Evolutionary conservation across 1,140 invertebrate genomes (phyloP), one percentile per base, ranked within the genome.

Genomic region (Diuraphis noxia): DNA sequence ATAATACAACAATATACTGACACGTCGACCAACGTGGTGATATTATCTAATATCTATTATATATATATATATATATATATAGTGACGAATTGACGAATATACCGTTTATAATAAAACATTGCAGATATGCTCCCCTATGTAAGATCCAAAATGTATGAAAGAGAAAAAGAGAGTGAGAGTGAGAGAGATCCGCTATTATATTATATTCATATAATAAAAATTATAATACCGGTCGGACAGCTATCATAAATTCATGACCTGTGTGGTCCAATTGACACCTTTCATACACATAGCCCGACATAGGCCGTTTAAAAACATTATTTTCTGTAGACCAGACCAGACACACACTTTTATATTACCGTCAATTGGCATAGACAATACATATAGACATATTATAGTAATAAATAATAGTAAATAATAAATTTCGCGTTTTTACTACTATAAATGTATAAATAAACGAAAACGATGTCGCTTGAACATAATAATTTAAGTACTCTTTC

Each of bases 141-240:
- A 30, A 63, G 56, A n/a, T n/a, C n/a, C 34, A n/a, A 30, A 25
- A 30, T 13, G 8, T n/a, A 63, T 5, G 56, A 63, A 6, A 63
- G 30, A n/a, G 56, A n/a, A 30, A 6, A 13, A n/a, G 23, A n/a
- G 5, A n/a, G n/a, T n/a, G n/a, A 19, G 46, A 49, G 52, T 9
- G 25, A 56, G 30, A 63, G 56, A 72, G 56, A n/a, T 5, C n/a
- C 13, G 3, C 56, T 72, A n/a, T 72, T 72, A 17, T 63, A 23
- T 63, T 63, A 63, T n/a, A 63, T 63, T 63, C 56, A n/a, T 72
- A 72, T 72, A n/a, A 72, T 72, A 72, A 72, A 72, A n/a, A 72
- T 72, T 72, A n/a, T 72, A 72, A 63, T 72, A 72, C 30, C 13
- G 56, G 34, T n/a, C 30, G 30, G 56, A 63, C 1, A 63, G 56